phyloP scores from a whole-genome alignment of 2,797 vertebrate species.

The Poecilia wingei region DNA sequence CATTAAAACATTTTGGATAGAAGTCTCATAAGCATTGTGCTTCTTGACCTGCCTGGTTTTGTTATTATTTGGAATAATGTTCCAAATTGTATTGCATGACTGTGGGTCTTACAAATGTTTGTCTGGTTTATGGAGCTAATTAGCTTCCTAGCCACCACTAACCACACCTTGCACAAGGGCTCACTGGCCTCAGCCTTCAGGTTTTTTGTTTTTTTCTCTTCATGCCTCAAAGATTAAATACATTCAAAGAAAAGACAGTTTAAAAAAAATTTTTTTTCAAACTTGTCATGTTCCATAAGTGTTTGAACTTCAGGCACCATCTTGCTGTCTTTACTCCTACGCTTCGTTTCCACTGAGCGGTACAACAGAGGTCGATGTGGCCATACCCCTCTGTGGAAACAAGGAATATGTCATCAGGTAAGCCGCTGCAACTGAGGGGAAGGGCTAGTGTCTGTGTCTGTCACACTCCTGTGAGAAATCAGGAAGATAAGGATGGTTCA shows the following conservation, averaged over 20 bases:
- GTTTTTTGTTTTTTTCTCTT: background rate
- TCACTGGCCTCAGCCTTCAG: background rate
- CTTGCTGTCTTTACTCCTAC: background rate
- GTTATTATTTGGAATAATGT: background rate
- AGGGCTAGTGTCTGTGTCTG: background rate
- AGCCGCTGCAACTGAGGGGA: background rate
- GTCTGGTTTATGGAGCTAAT: background rate
- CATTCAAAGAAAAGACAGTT: background rate
- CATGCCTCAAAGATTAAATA: background rate
- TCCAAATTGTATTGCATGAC: background rate
- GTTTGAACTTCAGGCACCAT: background rate
- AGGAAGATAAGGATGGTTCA: background rate
- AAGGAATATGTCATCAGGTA: background rate
- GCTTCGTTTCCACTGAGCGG: background rate
- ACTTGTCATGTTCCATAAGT: background rate
- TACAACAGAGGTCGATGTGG: background rate
- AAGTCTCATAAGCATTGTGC: background rate
- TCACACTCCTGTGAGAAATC: background rate
- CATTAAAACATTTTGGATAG: background rate
- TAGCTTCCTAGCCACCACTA: background rate
- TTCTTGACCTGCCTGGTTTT: background rate
- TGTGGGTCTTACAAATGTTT: background rate
- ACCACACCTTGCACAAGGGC: background rate
- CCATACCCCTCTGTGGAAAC: background rate
- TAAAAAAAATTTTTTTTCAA: background rate